These are phyloP conservation scores for Ornithoptera priamus DNA, from an alignment of 2,888 invertebrate species.

Conservation along the genomic window DNA sequence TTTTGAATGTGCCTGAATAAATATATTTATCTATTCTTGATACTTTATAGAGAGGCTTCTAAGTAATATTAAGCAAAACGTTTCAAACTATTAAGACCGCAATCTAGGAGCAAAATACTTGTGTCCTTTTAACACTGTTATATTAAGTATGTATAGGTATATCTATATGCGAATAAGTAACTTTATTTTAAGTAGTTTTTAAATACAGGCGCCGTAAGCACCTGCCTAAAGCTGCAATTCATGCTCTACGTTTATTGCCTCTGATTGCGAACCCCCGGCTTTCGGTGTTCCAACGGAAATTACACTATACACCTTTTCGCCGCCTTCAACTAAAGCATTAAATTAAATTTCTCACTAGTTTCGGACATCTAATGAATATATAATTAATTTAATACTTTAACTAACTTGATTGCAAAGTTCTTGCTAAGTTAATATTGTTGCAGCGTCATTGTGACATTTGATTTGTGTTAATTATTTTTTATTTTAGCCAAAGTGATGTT, in stretches of 20 bases:
- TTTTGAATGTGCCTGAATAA: neutral
- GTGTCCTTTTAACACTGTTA: too few relatives aligned
- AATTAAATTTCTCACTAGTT: neutral
- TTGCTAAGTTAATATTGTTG: neutral
- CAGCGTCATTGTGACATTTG: neutral
- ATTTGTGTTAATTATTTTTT: neutral
- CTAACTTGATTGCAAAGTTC: neutral
- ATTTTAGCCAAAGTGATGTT: too few relatives aligned
- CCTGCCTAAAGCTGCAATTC: slow-evolving; percentile 45
- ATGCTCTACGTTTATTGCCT: slow-evolving; percentile 43
- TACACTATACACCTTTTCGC: slow-evolving; percentile 56
- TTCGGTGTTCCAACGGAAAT: slow-evolving; percentile 51
- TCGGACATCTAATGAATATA: neutral
- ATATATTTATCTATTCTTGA: neutral
- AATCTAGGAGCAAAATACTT: too few relatives aligned
- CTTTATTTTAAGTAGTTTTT: slow-evolving; percentile 19
- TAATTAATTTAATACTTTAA: neutral
- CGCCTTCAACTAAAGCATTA: slow-evolving; percentile 39
- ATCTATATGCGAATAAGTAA: neutral
- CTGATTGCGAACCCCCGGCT: slow-evolving; percentile 46
- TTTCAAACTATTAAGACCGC: too few relatives aligned
- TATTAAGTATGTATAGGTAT: neutral
- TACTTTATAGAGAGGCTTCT: neutral
- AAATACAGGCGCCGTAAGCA: slow-evolving; percentile 40
- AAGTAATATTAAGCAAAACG: too few relatives aligned